Percentiles rank a stretch among this genome's conserved stretches.
These are phyloP conservation scores for Scelioninae gen. 1 DNA, from an alignment of 2,888 invertebrate species.

Conservation along the genomic window DNA sequence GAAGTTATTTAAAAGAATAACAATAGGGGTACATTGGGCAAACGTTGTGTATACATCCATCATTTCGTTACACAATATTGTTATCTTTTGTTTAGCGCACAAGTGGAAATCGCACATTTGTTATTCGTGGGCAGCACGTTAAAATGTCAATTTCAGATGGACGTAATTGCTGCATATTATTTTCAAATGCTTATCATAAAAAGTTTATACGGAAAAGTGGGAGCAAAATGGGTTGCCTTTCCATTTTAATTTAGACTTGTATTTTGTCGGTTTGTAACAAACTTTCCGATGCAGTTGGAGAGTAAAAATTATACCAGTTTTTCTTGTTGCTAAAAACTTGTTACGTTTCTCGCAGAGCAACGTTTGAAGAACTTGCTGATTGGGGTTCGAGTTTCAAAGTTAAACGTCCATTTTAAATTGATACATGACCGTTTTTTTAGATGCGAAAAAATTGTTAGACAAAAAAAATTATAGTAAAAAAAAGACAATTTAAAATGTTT, in stretches of 20 bases:
- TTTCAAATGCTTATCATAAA: slow-evolving; percentile 26
- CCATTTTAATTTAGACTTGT: neutral
- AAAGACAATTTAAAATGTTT: too few relatives aligned
- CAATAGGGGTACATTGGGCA: slow-evolving; percentile 36
- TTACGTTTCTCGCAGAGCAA: slow-evolving; percentile 20
- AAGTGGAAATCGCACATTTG: slow-evolving; percentile 13
- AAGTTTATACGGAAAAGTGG: neutral
- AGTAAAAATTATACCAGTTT: slow-evolving; percentile 48
- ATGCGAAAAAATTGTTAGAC: too few relatives aligned
- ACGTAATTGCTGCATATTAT: slow-evolving; percentile 30
- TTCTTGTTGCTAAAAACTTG: slow-evolving; percentile 40
- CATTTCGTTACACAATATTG: slow-evolving; percentile 24
- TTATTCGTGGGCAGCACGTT: slow-evolving; percentile 10
- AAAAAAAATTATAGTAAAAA: too few relatives aligned
- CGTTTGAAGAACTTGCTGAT: slow-evolving; percentile 40
- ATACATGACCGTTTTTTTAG: too few relatives aligned
- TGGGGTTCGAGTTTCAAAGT: neutral
- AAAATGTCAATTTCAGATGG: slow-evolving; percentile 18
- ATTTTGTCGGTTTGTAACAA: slow-evolving; percentile 26
- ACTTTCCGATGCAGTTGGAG: slow-evolving; percentile 16
- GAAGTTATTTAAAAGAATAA: slow-evolving; percentile 31
- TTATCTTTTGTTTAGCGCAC: slow-evolving; percentile 31
- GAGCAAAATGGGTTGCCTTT: neutral
- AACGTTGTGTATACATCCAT: slow-evolving; percentile 27
- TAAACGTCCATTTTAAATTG: too few relatives aligned